Conservation (phyloP, 2,113 vertebrate genomes). For the Eclectus roratus region DNA sequence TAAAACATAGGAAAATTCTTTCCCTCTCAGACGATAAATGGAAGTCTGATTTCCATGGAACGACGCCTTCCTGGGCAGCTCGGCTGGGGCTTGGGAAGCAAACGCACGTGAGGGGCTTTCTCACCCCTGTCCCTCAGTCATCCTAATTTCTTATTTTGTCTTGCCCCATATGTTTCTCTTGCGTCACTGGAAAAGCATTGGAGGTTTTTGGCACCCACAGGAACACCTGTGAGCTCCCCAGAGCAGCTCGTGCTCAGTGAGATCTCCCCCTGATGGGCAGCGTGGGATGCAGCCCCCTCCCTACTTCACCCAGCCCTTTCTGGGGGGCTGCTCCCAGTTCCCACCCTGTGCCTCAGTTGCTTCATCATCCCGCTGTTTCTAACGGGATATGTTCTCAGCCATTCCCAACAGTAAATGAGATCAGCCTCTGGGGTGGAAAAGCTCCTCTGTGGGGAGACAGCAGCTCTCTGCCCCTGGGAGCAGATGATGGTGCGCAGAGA, state of each 20-base stretch:
- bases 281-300: not conserved
- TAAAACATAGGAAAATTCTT: conserved; percentile 66
- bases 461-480: not conserved
- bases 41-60: conserved; percentile 65
- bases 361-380: not conserved
- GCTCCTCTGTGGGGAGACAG: not conserved
- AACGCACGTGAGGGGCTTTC: conserved; percentile 23
- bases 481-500: not conserved
- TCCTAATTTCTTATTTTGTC: conserved; percentile 51
- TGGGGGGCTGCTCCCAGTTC: not conserved
- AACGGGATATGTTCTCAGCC: not conserved
- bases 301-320: not conserved
- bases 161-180: conserved; percentile 41
- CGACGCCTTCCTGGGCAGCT: conserved; percentile 38
- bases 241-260: not conserved
- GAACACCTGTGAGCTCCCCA: conserved; percentile 11
- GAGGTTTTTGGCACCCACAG: conserved; percentile 41
- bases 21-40: conserved; percentile 61
- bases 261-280: not conserved
- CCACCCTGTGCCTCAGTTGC: not conserved
- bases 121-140: conserved; percentile 7
- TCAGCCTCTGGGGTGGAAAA: not conserved
- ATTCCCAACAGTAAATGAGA: not conserved
- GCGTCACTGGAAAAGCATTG: conserved; percentile 42
- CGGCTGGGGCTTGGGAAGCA: not conserved